These are phyloP conservation scores for Lathronympha strigana DNA, from an alignment of 2,888 invertebrate species.

Conservation along the genomic window DNA sequence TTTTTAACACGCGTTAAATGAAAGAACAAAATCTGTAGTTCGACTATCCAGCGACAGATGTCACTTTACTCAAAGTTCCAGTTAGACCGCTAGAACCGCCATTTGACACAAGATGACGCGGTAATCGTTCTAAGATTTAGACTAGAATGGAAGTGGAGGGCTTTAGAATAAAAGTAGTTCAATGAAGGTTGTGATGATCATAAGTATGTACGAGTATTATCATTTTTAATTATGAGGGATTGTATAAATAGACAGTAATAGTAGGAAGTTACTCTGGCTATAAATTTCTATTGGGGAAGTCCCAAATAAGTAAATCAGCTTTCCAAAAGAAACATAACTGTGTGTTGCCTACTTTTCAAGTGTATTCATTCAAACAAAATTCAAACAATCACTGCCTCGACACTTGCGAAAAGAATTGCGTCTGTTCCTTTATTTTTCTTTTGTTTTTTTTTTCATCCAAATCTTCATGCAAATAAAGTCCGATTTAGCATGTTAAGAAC, in stretches of 20 bases:
- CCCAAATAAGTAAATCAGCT: conserved; percentile 8
- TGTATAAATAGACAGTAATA: too few relatives aligned
- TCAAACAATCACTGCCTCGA: conserved; percentile 32
- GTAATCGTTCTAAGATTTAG: not conserved
- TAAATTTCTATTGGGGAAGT: conserved; percentile 13
- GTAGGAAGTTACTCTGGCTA: not conserved
- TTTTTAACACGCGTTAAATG: not conserved
- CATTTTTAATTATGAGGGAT: too few relatives aligned
- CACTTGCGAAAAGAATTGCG: conserved; percentile 26
- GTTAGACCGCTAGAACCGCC: not conserved
- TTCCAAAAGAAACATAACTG: conserved; percentile 19
- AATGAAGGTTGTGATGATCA: too few relatives aligned
- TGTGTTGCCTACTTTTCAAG: conserved; percentile 34
- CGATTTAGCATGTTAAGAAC: conserved; percentile 24
- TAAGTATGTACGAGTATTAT: too few relatives aligned
- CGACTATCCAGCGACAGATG: conserved; percentile 22
- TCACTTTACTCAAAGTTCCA: not conserved
- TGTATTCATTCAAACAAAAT: conserved; percentile 33
- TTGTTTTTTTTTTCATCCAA: conserved; percentile 4
- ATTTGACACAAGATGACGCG: conserved; percentile 22
- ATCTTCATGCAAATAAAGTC: conserved; percentile 10
- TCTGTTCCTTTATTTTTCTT: conserved; percentile 9
- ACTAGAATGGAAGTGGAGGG: too few relatives aligned
- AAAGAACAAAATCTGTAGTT: not conserved
- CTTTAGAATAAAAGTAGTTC: too few relatives aligned